phyloP scores from a whole-genome alignment of 1,140 invertebrate species.

The Cecropterus lyciades region DNA sequence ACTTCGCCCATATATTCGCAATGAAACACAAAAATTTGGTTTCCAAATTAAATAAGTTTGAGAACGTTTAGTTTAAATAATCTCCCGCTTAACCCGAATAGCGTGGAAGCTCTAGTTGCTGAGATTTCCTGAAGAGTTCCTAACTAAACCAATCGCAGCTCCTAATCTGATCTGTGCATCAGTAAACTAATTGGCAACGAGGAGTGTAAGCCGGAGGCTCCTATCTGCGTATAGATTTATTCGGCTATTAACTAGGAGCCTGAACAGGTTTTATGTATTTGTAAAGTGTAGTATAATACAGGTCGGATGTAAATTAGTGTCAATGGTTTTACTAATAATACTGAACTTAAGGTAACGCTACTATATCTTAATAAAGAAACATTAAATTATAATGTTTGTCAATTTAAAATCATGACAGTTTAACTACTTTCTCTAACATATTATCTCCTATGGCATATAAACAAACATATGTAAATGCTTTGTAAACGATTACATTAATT shows the following conservation, averaged over 20 bases:
- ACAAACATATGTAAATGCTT: no score
- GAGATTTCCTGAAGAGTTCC: slow-evolving; percentile 36
- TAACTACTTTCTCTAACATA: not conserved
- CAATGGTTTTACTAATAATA: slow-evolving; percentile 9
- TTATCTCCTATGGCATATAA: not conserved
- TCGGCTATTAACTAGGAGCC: slow-evolving; percentile 47
- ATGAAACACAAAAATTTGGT: no score
- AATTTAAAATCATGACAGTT: not conserved
- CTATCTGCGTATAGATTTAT: slow-evolving; percentile 52
- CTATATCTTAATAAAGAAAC: not conserved
- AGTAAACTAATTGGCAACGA: slow-evolving; percentile 36
- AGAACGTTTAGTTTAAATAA: slow-evolving; percentile 42
- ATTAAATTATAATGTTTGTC: not conserved
- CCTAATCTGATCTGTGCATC: slow-evolving; percentile 28
- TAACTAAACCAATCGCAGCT: slow-evolving; percentile 17
- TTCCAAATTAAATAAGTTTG: no score
- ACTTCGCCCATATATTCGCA: no score
- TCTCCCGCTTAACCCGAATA: slow-evolving; percentile 41
- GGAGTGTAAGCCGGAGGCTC: slow-evolving; percentile 40
- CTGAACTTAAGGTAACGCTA: not conserved
- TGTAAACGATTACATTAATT: not conserved
- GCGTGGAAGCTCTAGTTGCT: slow-evolving; percentile 14
- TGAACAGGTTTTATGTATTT: slow-evolving; percentile 16
- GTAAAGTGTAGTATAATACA: slow-evolving; percentile 19
- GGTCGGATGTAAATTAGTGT: slow-evolving; percentile 13